Evolutionary conservation across 2,888 invertebrate genomes (phyloP).

Genomic region (Chymomyza procnemis): DNA sequence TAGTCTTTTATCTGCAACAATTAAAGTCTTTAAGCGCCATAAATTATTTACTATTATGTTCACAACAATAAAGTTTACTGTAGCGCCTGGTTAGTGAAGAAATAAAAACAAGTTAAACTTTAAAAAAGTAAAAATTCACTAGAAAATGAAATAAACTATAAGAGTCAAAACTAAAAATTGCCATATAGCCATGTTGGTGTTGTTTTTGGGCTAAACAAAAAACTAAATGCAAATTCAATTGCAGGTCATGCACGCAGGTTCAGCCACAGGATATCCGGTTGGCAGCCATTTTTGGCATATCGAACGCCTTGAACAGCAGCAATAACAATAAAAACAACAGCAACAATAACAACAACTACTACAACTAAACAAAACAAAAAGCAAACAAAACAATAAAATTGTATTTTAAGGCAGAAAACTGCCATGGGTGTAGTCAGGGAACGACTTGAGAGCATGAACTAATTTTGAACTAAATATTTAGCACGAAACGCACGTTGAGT

Average conservation of each 20-base stretch:
- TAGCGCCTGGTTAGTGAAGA: not conserved
- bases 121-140: constrained; percentile 11
- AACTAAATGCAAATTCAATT: constrained; percentile 72
- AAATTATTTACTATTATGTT: too few species aligned
- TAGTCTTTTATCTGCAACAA: not conserved
- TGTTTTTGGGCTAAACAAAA: constrained; percentile 24
- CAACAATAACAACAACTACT: not conserved
- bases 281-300: constrained; percentile 64
- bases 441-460: not conserved
- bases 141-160: not conserved
- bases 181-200: constrained; percentile 32
- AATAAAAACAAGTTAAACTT: not conserved
- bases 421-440: constrained; percentile 4
- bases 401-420: constrained; percentile 35
- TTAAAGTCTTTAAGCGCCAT: not conserved
- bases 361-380: not conserved
- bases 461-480: too few species aligned
- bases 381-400: constrained; percentile 59
- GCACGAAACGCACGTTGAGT: too few species aligned
- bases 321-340: constrained; percentile 7
- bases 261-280: constrained; percentile 60
- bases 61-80: not conserved
- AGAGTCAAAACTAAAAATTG: constrained; percentile 43
- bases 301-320: constrained; percentile 56
- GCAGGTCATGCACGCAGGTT: constrained; percentile 47